A percentile compares a stretch with the other conserved stretches of the same genome.
phyloP scores from a whole-genome alignment of 2,888 invertebrate species.

The Antheraea assamensis region DNA sequence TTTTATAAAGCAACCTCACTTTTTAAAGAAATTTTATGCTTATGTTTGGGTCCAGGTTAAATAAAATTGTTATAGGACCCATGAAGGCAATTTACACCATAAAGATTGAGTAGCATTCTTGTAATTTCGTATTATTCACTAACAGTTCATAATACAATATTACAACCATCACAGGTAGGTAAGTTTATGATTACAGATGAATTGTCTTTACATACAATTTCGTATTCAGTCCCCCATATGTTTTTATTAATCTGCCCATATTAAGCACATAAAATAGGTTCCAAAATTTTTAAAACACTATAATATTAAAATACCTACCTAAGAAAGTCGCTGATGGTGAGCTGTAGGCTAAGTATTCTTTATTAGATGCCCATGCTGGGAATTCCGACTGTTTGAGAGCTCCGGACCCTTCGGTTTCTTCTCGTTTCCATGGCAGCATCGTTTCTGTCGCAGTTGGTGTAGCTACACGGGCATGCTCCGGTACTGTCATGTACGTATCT shows the following conservation, averaged over 20 bases:
- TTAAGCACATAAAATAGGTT: background rate
- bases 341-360: slow-evolving; percentile 95
- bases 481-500: slow-evolving; percentile 77
- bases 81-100: background rate
- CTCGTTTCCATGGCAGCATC: slow-evolving; percentile 96
- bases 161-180: too few species aligned
- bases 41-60: too few species aligned
- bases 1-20: too few species aligned
- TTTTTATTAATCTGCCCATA: background rate
- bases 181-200: background rate
- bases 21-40: too few species aligned
- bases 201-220: background rate
- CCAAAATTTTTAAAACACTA: background rate
- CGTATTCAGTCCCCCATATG: background rate
- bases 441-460: slow-evolving; percentile 95
- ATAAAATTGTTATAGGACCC: too few species aligned
- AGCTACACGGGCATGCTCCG: slow-evolving; percentile 88
- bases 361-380: slow-evolving; percentile 97
- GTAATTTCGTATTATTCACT: background rate
- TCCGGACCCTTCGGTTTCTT: slow-evolving; percentile 87
- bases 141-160: too few species aligned
- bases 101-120: background rate
- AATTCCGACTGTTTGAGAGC: slow-evolving; percentile 93
- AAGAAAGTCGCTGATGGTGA: slow-evolving; percentile 96
- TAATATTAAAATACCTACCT: slow-evolving; percentile 79